Evolutionary conservation across 2,888 invertebrate genomes (phyloP), one percentile per base, ranked within the genome.

Genomic region (Hanleya hanleyi): DNA sequence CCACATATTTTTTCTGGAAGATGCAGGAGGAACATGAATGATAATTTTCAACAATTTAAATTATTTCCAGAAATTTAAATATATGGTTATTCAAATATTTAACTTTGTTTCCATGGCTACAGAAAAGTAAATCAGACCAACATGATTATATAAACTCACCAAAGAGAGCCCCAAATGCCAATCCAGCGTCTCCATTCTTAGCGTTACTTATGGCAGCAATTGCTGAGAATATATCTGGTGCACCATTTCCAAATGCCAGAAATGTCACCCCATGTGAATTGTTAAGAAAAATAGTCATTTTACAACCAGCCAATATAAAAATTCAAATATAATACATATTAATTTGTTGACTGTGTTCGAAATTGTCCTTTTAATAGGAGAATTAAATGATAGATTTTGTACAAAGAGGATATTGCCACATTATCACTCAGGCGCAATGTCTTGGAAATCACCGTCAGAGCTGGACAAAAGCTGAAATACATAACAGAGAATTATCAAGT

Each of bases 221-320:
- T 18, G 93, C 92, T 15, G 93, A 93, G 83, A 94, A 94, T 69
- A 94, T 92, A 87, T 94, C 94, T 4, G 94, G 93, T 0, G 94
- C 93, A 51, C 94, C 94, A 86, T 94, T 94, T 29, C 94, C 94
- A 86, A 94, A 93, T 0, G 94, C 94, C 81, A 94, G 86, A 79
- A 94, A 91, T n/a, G 94, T 94, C 9, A 94, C 94, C 2, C 94
- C 94, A 86, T 92, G 72, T n/a, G n/a, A n/a, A n/a, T n/a, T n/a
- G n/a, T n/a, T n/a, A n/a, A n/a, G n/a, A n/a, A n/a, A n/a, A n/a
- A n/a, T n/a, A n/a, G n/a, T n/a, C n/a, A n/a, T n/a, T n/a, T n/a
- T n/a, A n/a, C n/a, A n/a, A n/a, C n/a, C n/a, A n/a, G n/a, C n/a
- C n/a, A n/a, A n/a, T n/a, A n/a, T n/a, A n/a, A 41, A 41, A 41